phyloP scores from a whole-genome alignment of 2,888 invertebrate genomes.

The Allygus modestus region DNA sequence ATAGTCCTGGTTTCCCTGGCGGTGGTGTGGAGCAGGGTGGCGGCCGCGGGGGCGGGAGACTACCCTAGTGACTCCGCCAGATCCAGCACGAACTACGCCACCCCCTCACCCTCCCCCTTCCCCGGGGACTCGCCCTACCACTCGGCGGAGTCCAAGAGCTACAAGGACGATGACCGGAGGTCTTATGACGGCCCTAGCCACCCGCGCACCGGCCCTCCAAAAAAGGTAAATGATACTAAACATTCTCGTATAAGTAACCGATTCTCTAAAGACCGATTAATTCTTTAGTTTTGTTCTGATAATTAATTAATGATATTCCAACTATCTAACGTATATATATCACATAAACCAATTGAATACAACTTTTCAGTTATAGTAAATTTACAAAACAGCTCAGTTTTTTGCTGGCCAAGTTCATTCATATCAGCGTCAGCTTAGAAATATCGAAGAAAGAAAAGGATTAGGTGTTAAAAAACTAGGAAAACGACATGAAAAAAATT shows the following conservation, averaged over 20 bases:
- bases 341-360: too few relatives aligned
- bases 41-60: neutral
- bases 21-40: neutral
- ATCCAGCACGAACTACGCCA: slow-evolving; percentile 31
- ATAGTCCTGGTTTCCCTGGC: neutral
- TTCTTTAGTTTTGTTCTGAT: too few relatives aligned
- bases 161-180: slow-evolving; percentile 40
- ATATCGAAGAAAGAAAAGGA: too few relatives aligned
- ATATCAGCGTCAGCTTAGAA: too few relatives aligned
- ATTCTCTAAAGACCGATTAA: too few relatives aligned
- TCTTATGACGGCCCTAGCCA: slow-evolving; percentile 19
- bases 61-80: neutral
- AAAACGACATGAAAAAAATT: too few relatives aligned
- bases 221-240: neutral
- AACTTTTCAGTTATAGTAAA: too few relatives aligned
- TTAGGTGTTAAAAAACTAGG: too few relatives aligned
- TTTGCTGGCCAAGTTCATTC: too few relatives aligned
- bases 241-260: neutral
- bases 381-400: too few relatives aligned
- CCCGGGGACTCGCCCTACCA: slow-evolving; percentile 10
- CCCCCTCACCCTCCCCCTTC: slow-evolving; percentile 24
- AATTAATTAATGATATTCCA: too few relatives aligned
- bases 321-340: too few relatives aligned
- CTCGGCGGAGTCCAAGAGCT: slow-evolving; percentile 41
- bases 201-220: slow-evolving; percentile 35